phyloP scores from a whole-genome alignment of 2,797 vertebrate genomes.

The Eupleurogrammus muticus region DNA sequence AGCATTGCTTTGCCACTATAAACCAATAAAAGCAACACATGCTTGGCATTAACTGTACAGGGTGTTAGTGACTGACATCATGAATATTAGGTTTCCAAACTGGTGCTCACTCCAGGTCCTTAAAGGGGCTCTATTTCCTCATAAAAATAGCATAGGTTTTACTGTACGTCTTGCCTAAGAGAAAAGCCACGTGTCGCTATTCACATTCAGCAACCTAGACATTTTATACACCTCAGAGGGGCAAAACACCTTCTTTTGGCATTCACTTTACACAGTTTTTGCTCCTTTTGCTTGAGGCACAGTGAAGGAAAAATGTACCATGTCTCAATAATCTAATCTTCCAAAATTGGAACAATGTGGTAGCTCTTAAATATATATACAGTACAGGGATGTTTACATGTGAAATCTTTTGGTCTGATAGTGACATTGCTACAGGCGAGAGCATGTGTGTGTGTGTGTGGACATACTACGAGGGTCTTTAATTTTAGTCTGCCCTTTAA shows the following conservation, averaged over 20 bases:
- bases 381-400: conserved; percentile 19
- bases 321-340: conserved; percentile 55
- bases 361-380: conserved; percentile 3
- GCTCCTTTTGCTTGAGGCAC: conserved; percentile 17
- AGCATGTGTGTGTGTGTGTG: background rate
- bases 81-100: conserved; percentile 2
- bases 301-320: conserved; percentile 35
- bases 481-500: background rate
- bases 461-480: background rate
- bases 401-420: conserved; percentile 4
- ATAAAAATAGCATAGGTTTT: background rate
- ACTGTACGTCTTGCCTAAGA: background rate
- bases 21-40: background rate
- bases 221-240: background rate
- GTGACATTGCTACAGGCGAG: background rate
- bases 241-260: conserved; percentile 24
- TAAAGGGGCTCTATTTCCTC: background rate
- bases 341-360: conserved; percentile 50
- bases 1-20: background rate
- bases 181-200: conserved; percentile 4
- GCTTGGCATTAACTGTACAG: background rate
- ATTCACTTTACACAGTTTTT: conserved; percentile 14
- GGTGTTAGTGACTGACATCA: background rate
- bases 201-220: background rate
- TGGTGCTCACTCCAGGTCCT: background rate